phyloP scores from a whole-genome alignment of 2,113 vertebrate species.

The Carollia perspicillata region DNA sequence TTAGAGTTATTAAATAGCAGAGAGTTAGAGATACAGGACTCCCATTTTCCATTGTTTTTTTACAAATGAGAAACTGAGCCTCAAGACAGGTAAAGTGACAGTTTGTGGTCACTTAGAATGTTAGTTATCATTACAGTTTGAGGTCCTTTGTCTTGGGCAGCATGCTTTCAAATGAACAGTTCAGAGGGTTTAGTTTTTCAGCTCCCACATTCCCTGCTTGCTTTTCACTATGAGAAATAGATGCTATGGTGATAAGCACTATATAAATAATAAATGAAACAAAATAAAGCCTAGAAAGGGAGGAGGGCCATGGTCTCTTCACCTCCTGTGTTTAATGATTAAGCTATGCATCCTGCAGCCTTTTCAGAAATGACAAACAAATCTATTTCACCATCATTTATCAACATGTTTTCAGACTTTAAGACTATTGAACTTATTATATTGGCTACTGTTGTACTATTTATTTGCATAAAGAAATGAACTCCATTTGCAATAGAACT shows the following conservation, averaged over 20 bases:
- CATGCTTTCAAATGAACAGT: neutral
- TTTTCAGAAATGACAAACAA: neutral
- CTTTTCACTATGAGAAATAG: neutral
- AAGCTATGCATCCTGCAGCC: neutral
- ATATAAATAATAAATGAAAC: conserved; percentile 36
- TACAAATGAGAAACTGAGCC: neutral
- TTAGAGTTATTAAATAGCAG: neutral
- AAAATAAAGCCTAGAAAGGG: neutral
- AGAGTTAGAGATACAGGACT: neutral
- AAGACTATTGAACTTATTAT: neutral
- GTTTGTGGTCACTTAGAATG: neutral
- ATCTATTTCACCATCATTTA: neutral
- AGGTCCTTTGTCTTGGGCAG: neutral
- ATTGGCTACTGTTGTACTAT: neutral
- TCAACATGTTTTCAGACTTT: neutral
- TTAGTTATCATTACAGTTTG: neutral
- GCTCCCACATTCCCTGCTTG: neutral
- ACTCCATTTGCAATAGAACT: neutral
- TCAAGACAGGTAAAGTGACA: neutral
- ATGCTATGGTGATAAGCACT: neutral
- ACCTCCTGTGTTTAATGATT: neutral
- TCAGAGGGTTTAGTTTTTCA: neutral
- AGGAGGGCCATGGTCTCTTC: neutral
- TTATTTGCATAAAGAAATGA: neutral
- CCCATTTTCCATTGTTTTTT: neutral